Evolutionary conservation across 2,797 vertebrate species (phyloP).

Genomic region (Anas capensis): DNA sequence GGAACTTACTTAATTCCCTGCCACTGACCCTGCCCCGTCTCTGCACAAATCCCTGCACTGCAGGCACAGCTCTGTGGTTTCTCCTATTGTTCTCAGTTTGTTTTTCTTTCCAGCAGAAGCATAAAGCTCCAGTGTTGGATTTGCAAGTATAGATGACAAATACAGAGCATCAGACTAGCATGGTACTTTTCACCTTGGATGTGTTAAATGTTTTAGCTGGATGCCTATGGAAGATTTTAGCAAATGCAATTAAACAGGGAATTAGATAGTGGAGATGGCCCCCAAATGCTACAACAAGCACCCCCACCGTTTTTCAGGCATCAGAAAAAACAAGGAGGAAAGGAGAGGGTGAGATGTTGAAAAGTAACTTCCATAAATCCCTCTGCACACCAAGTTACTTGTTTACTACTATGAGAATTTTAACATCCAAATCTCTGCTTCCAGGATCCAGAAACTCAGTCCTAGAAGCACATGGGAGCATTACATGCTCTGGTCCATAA

Average conservation of each 20-base stretch:
- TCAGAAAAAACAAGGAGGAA: not conserved
- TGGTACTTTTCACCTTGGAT: not conserved
- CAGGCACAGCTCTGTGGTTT: conserved; percentile 19
- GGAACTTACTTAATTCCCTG: not conserved
- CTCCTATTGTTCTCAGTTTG: conserved; percentile 37
- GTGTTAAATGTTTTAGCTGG: not conserved
- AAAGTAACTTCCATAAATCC: not conserved
- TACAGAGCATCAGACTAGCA: not conserved
- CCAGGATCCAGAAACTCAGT: not conserved
- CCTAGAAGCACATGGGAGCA: not conserved
- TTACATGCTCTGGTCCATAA: not conserved
- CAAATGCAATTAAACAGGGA: not conserved
- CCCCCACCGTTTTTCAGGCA: not conserved
- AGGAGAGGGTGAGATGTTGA: not conserved
- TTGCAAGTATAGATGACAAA: not conserved
- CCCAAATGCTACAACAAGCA: not conserved
- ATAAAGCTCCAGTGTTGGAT: not conserved
- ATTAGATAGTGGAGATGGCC: not conserved
- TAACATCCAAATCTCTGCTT: not conserved
- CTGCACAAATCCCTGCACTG: not conserved
- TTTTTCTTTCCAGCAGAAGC: conserved; percentile 58
- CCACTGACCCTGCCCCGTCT: not conserved
- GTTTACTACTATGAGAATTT: not conserved
- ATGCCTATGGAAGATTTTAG: not conserved
- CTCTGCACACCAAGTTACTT: not conserved